Conservation (phyloP, 2,113 vertebrate species). For the Phyllostomus hastatus region DNA sequence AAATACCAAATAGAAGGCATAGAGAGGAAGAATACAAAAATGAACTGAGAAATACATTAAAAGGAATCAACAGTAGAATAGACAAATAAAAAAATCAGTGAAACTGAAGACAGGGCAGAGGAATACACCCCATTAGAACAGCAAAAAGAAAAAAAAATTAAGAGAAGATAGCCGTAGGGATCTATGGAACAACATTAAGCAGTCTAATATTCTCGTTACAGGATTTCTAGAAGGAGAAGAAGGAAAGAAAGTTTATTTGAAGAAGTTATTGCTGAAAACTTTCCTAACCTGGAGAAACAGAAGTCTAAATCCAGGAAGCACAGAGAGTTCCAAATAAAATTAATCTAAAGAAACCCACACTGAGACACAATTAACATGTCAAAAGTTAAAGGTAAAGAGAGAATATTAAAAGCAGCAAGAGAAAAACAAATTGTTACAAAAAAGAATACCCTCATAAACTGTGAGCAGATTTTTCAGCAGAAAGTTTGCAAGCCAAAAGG, state of each 20-base stretch:
- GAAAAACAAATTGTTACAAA: neutral
- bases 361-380: neutral
- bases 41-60: neutral
- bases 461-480: neutral
- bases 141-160: neutral
- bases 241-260: neutral
- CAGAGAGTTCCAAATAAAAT: neutral
- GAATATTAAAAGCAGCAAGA: neutral
- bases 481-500: neutral
- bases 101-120: neutral
- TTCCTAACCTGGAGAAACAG: neutral
- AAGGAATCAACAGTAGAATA: neutral
- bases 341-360: neutral
- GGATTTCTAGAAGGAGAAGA: neutral
- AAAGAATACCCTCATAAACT: neutral
- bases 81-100: neutral
- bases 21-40: neutral
- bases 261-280: neutral
- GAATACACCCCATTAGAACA: neutral
- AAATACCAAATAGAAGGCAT: neutral
- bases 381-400: neutral
- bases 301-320: neutral
- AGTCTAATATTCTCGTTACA: neutral
- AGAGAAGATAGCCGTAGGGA: neutral
- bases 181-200: neutral